A percentile compares a stretch with the other conserved stretches of the same genome.
phyloP scores from a whole-genome alignment of 2,113 vertebrate genomes.

The Vulpes ferrilata region DNA sequence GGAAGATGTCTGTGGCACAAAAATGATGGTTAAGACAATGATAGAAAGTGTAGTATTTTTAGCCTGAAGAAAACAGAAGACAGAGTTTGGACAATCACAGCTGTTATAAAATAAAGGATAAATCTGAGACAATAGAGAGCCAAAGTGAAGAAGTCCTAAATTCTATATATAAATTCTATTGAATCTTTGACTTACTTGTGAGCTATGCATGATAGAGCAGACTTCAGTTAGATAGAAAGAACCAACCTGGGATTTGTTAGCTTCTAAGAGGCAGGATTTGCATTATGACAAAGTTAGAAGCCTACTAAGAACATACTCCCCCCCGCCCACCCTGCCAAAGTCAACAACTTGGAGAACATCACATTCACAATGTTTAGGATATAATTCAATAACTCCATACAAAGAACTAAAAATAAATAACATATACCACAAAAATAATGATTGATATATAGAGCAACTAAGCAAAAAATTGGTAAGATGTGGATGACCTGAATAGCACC shows the following conservation, averaged over 20 bases:
- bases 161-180: not conserved
- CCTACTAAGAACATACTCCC: not conserved
- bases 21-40: not conserved
- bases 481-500: not conserved
- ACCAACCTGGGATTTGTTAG: not conserved
- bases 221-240: not conserved
- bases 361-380: not conserved
- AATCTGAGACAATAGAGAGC: not conserved
- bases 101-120: not conserved
- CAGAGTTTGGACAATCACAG: not conserved
- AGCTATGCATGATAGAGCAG: not conserved
- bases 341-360: not conserved
- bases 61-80: not conserved
- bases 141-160: not conserved
- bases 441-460: not conserved
- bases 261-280: not conserved
- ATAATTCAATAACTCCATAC: not conserved
- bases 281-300: not conserved
- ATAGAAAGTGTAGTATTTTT: not conserved
- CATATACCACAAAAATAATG: not conserved
- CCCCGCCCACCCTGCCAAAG: too few species aligned
- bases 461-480: not conserved
- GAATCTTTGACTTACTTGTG: not conserved
- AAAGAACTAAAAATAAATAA: not conserved
- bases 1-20: not conserved